A percentile compares a stretch with the other conserved stretches of the same genome.
These are phyloP conservation scores for Rhopalosiphum padi DNA, from an alignment of 1,140 invertebrate species.

Conservation along the genomic window DNA sequence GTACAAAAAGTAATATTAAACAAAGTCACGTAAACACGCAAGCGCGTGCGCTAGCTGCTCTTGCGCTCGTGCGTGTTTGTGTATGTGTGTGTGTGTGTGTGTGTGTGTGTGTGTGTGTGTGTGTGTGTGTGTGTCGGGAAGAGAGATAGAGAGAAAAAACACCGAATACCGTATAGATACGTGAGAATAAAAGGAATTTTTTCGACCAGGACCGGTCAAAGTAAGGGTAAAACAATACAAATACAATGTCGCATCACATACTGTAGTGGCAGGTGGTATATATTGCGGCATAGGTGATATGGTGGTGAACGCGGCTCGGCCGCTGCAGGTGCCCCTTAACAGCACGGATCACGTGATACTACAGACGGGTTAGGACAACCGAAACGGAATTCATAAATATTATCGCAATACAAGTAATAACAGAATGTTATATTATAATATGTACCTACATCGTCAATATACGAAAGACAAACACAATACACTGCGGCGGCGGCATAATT, in stretches of 20 bases:
- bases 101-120: too few species aligned
- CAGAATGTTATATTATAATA: neutral
- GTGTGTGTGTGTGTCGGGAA: neutral
- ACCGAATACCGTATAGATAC: neutral
- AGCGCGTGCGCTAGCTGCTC: neutral
- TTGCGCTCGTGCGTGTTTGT: too few species aligned
- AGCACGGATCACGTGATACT: neutral
- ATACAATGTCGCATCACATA: neutral
- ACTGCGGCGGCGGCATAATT: neutral
- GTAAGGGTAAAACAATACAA: neutral
- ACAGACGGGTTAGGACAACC: neutral
- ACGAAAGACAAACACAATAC: neutral
- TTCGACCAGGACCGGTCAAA: neutral
- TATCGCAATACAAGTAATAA: neutral
- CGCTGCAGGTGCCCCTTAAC: neutral
- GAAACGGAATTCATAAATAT: neutral
- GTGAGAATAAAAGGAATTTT: neutral
- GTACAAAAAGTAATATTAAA: neutral
- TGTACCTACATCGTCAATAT: neutral
- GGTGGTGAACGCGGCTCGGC: neutral
- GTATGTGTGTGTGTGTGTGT: too few species aligned
- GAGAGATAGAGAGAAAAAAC: neutral
- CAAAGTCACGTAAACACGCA: constrained; percentile 2
- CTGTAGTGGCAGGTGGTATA: neutral
- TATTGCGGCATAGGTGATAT: neutral